Evolutionary conservation across 2,888 invertebrate genomes (phyloP), one percentile per base, ranked within the genome.

Genomic region (Drosophila imparisetae): DNA sequence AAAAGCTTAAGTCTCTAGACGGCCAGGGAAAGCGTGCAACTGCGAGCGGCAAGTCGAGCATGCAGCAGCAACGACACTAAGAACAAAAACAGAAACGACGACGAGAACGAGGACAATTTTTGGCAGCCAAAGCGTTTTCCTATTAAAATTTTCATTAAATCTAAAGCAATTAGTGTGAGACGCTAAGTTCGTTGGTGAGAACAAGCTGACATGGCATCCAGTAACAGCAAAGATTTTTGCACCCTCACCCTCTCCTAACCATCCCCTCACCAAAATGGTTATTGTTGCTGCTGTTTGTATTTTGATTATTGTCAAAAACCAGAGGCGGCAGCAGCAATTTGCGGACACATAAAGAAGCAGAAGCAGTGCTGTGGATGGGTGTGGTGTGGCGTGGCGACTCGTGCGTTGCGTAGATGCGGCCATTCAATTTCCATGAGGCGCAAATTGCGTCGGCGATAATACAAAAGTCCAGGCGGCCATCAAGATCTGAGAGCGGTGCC

Each of bases 111-210:
- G 69, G 66, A 88, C 83, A 66, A 80, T 83, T 86, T 81, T 78
- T 78, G 88, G 79, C 81, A 81, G 72, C 59, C 75, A 78, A 84
- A 78, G 72, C 81, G 86, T 76, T 85, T 89, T 90, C 83, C 90
- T 90, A 90, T 90, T 90, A 90, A 91, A 91, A 90, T 91, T 88
- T 91, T 88, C 91, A 91, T 90, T 91, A 90, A 91, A 90, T 91
- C 84, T 82, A 89, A 91, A 91, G 90, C 86, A 90, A 91, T 91
- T 90, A 90, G 91, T 80, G 78, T 69, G 77, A 68, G 82, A 79
- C 70, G 45, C 62, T 57, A 54, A 55, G 61, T 45, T 42, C 18
- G 53, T 48, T 30, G 52, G 24, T 21, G 52, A 54, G 62, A 72
- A 21, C 54, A 38, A 66, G 74, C 79, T 75, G 79, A 75, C 70